Evolutionary conservation across 2,797 vertebrate genomes (phyloP), one percentile per base, ranked within the genome.

Genomic region (Muscicapa striata): DNA sequence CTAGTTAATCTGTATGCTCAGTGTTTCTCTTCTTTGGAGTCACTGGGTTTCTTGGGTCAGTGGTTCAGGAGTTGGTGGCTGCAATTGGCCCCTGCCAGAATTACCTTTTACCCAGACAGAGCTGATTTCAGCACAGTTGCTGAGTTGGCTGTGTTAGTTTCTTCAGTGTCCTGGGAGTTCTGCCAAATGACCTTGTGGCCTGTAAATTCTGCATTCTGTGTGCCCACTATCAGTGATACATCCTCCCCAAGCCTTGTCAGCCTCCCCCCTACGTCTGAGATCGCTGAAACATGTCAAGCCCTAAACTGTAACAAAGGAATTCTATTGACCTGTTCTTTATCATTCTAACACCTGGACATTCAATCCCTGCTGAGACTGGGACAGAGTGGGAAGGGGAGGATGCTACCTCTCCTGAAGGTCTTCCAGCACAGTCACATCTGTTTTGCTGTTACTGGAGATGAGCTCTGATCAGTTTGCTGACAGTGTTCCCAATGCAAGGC

Each of bases 321-420:
- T 70, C 15, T 64, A 27, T 3, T 20, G n/a, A 34, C 2, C 2
- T 18, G 11, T 27, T 49, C 12, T 45, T 77, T 52, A 7, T 46
- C 58, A 52, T 70, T 34, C 29, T 46, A 23, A 41, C 5, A 66
- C 21, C 21, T 16, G 7, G 24, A 27, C 13, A 9, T 63, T 81
- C 8, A 14, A 3, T 6, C 18, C 4, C 41, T 72, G 30, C 17
- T 5, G 13, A 55, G 48, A 12, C 0, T 29, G 23, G 61, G 23
- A n/a, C 30, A 62, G 55, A n/a, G 19, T 0, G 1, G 38, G 23
- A 62, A 54, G 23, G 9, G 12, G 20, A 27, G 27, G 45, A n/a
- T 36, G 10, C 21, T 92, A 24, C 7, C 13, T 51, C 9, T 76
- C 15, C 36, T 57, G 34, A 15, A 45, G 13, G 7, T 85, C 15